Base-by-base conservation (phyloP, 2,888 invertebrate species). In the Miltochrista miniata region DNA sequence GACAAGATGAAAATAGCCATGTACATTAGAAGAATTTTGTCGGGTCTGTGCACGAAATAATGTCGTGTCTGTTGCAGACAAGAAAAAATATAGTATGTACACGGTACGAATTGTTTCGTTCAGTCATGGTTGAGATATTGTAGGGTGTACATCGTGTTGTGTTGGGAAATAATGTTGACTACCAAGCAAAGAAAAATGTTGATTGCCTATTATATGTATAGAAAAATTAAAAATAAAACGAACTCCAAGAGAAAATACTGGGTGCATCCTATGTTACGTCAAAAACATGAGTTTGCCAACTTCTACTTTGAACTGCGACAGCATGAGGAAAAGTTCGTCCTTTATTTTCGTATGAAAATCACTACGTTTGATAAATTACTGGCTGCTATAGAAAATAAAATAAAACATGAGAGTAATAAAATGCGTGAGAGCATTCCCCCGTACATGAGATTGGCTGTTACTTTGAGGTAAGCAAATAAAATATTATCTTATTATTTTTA, bases 261-360 rank as follows among this genome's bases (percentile, higher is more conserved):
- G 30, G 30, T 30, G 5, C 30, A 30, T 30, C 30, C 30, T 30
- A 34, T 34, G 34, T 11, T 8, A 11, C 8, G 11, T 51, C 56
- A 59, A 55, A 59, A 53, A 56, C 54, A 54, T 60, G 56, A 57
- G 58, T 62, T 62, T 51, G 56, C 33, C 51, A 57, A 53, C 51
- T 57, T 62, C 57, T 48, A 30, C 30, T 5, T 7, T 7, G 34
- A 34, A 9, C 34, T 34, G 3, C 9, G 54, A 29, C 56, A 62
- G 56, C 57, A 55, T 37, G 51, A 57, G 52, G 54, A 35, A 51
- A 58, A 56, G 56, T 60, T 61, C 58, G 47, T 48, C 55, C 57
- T 57, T 60, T 63, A 63, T 63, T 44, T 63, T 45, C 56, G 56
- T 31, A 63, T 63, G 56, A 56, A 61, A 56, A 56, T 53, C 54